These are phyloP conservation scores for Tinea trinotella DNA, from an alignment of 2,888 invertebrate genomes.

Conservation along the genomic window DNA sequence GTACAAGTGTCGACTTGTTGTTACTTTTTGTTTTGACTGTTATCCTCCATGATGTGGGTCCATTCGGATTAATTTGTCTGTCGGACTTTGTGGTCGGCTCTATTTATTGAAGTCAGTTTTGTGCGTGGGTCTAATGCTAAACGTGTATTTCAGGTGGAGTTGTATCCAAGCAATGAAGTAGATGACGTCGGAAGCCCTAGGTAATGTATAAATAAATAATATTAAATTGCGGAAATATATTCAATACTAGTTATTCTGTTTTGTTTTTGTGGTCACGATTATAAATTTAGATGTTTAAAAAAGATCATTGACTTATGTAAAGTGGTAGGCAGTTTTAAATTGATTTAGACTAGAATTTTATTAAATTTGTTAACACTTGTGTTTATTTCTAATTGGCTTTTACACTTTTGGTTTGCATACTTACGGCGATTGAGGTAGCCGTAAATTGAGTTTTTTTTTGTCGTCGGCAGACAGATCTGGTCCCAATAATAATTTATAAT, in stretches of 20 bases:
- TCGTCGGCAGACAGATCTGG: too few species aligned
- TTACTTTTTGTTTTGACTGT: constrained; percentile 51
- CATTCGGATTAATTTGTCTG: constrained; percentile 9
- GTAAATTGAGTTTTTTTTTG: too few species aligned
- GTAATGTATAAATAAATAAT: constrained; percentile 6
- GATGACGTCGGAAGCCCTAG: background rate
- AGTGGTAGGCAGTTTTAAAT: background rate
- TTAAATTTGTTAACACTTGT: too few species aligned
- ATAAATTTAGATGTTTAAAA: background rate
- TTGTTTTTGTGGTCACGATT: background rate
- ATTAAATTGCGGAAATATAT: background rate
- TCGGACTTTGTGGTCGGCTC: background rate
- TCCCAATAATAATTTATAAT: too few species aligned
- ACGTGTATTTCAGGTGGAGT: constrained; percentile 6
- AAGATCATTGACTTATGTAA: background rate
- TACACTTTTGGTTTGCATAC: too few species aligned
- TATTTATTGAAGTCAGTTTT: background rate
- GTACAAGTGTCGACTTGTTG: constrained; percentile 59
- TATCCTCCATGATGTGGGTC: constrained; percentile 33
- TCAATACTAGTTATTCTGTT: background rate
- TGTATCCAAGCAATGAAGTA: background rate
- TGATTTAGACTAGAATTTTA: background rate
- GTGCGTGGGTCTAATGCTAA: background rate
- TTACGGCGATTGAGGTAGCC: too few species aligned
- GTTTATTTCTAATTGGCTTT: too few species aligned